Conservation (phyloP, 1,140 invertebrate species). For the Druon quercuslanigerum region DNA sequence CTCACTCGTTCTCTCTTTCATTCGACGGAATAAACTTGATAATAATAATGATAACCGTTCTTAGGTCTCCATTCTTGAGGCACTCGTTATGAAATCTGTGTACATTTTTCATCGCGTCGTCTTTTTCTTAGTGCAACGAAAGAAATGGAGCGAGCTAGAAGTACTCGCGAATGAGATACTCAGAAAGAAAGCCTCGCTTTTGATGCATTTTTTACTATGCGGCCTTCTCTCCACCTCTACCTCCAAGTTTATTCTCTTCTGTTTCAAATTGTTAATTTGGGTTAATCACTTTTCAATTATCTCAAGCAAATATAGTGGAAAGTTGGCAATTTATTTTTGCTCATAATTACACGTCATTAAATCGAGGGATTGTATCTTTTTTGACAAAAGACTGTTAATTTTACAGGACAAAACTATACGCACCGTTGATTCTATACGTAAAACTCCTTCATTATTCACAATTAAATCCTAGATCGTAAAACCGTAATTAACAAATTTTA, state of each 20-base stretch:
- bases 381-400: too few relatives aligned
- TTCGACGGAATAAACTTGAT: constrained; percentile 6
- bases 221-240: not conserved
- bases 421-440: too few relatives aligned
- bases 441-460: too few relatives aligned
- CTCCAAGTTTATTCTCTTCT: constrained; percentile 1
- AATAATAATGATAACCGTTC: constrained; percentile 26
- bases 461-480: too few relatives aligned
- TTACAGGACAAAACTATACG: too few relatives aligned
- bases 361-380: too few relatives aligned
- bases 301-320: too few relatives aligned
- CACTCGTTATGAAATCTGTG: constrained; percentile 18
- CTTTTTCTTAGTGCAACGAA: constrained; percentile 10
- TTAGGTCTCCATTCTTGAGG: constrained; percentile 4
- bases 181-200: constrained; percentile 26
- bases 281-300: too few relatives aligned
- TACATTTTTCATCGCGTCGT: constrained; percentile 19
- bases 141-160: constrained; percentile 18
- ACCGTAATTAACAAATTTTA: too few relatives aligned
- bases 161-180: constrained; percentile 29
- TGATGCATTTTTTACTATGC: constrained; percentile 30
- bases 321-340: too few relatives aligned
- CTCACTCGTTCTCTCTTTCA: constrained; percentile 9
- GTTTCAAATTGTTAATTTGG: not conserved
- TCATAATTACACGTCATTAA: not conserved